These are phyloP conservation scores for Ormyrus nitidulus DNA, from an alignment of 2,888 invertebrate genomes.

Conservation along the genomic window DNA sequence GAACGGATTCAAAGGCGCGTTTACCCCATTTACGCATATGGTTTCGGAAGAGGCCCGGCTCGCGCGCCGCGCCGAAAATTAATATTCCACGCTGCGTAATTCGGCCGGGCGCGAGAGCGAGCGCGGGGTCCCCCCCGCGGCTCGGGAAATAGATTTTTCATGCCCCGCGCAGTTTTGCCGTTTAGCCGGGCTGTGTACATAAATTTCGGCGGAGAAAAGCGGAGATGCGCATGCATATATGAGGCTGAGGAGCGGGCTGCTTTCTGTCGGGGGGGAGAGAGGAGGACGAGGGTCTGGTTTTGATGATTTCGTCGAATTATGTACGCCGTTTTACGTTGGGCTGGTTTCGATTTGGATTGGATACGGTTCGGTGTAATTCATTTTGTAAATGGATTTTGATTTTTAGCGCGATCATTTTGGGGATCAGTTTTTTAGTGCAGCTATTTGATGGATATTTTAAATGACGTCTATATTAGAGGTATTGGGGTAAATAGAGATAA, in stretches of 20 bases:
- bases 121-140: slow-evolving; percentile 25
- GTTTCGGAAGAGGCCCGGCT: slow-evolving; percentile 55
- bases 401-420: no score
- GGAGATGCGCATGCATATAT: background rate
- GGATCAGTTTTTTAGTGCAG: no score
- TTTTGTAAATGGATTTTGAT: no score
- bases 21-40: slow-evolving; percentile 71
- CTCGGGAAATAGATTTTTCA: slow-evolving; percentile 50
- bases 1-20: slow-evolving; percentile 63
- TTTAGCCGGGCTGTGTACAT: background rate
- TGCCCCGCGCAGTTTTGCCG: background rate
- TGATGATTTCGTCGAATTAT: slow-evolving; percentile 12
- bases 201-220: background rate
- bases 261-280: background rate
- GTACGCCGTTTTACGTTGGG: no score
- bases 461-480: no score
- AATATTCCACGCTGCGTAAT: slow-evolving; percentile 55
- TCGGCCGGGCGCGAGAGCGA: background rate
- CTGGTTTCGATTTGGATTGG: no score
- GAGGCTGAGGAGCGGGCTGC: background rate
- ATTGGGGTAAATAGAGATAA: no score
- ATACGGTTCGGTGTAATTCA: no score
- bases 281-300: background rate
- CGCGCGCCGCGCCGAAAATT: slow-evolving; percentile 49
- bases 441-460: no score